phyloP scores from a whole-genome alignment of 1,140 invertebrate species.

The Camponotus pennsylvanicus region DNA sequence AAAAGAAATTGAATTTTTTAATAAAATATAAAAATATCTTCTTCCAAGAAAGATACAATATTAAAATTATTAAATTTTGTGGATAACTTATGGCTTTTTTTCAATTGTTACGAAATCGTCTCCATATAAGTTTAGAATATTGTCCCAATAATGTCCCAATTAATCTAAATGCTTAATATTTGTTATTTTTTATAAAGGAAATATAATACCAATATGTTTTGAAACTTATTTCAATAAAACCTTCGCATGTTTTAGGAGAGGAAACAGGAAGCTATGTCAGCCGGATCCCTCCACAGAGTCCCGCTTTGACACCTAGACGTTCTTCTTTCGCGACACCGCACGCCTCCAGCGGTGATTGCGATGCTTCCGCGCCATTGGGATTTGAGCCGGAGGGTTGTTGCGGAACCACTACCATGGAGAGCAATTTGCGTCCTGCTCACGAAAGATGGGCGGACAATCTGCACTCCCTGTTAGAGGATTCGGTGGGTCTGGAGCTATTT shows the following conservation, averaged over 20 bases:
- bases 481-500: constrained; percentile 94
- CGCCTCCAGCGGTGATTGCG: constrained; percentile 79
- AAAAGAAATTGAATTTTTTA: background rate
- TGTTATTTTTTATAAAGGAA: background rate
- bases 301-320: constrained; percentile 85
- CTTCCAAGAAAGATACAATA: background rate
- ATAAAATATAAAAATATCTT: constrained; percentile 15
- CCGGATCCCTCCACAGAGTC: constrained; percentile 83
- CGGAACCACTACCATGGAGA: constrained; percentile 84
- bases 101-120: too few relatives aligned
- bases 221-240: constrained; percentile 11
- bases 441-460: constrained; percentile 95
- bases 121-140: too few relatives aligned
- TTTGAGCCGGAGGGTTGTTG: constrained; percentile 87
- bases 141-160: background rate
- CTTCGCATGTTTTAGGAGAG: constrained; percentile 80
- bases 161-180: constrained; percentile 1
- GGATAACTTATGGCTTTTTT: too few relatives aligned
- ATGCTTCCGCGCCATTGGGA: constrained; percentile 86
- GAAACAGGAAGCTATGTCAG: constrained; percentile 83
- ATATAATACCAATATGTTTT: background rate
- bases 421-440: constrained; percentile 91
- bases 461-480: constrained; percentile 93
- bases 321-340: constrained; percentile 81
- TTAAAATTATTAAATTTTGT: too few relatives aligned